phyloP scores from a whole-genome alignment of 2,888 invertebrate genomes.

The Muscina levida region DNA sequence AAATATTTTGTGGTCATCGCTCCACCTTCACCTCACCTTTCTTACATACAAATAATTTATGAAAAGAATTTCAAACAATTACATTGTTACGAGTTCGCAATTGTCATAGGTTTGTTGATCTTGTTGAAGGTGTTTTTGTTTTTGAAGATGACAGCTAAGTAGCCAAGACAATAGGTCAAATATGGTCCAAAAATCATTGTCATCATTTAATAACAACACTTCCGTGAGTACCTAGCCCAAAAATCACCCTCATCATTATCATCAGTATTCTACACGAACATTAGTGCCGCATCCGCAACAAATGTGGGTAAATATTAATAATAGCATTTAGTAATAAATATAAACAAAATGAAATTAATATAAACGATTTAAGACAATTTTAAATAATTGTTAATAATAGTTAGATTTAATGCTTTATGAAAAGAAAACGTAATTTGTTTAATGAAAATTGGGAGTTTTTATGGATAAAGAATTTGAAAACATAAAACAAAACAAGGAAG shows the following conservation, averaged over 20 bases:
- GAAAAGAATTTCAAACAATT: not conserved
- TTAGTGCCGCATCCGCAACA: not conserved
- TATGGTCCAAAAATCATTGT: slow-evolving; percentile 10
- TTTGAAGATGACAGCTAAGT: not conserved
- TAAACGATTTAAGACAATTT: slow-evolving; percentile 39
- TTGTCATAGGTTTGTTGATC: slow-evolving; percentile 2
- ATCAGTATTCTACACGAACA: too few species aligned
- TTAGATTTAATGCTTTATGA: too few species aligned
- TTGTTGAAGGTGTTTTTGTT: not conserved
- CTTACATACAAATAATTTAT: not conserved
- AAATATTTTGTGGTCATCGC: not conserved
- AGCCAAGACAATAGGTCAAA: not conserved
- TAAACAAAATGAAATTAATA: slow-evolving; percentile 42
- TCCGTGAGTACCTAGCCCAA: slow-evolving; percentile 3
- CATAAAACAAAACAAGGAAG: too few species aligned
- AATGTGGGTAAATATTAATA: not conserved
- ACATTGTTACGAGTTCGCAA: not conserved
- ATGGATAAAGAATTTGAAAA: too few species aligned
- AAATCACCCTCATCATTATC: not conserved
- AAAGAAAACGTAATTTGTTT: too few species aligned
- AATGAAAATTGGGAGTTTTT: too few species aligned
- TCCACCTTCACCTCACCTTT: too few species aligned
- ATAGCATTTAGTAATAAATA: slow-evolving; percentile 21
- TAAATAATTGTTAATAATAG: slow-evolving; percentile 46
- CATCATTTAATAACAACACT: not conserved